Evolutionary conservation across 2,888 invertebrate species (phyloP).

Genomic region (Julus scandinavius): DNA sequence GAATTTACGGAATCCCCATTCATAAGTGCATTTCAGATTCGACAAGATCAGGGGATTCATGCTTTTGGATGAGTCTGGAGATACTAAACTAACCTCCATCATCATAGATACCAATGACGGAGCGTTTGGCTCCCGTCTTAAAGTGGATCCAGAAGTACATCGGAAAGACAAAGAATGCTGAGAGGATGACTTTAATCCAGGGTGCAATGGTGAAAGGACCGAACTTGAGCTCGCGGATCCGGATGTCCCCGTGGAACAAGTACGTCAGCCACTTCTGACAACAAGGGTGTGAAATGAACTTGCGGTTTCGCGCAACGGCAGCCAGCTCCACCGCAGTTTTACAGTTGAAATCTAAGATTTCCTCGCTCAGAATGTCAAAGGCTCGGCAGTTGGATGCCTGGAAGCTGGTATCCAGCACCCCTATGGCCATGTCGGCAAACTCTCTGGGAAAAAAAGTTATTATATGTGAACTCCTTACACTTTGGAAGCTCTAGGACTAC

Average conservation of each 20-base stretch:
- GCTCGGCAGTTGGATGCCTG: slow-evolving; percentile 63
- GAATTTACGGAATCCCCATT: background rate
- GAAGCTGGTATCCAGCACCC: slow-evolving; percentile 64
- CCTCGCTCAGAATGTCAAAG: slow-evolving; percentile 64
- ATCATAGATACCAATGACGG: slow-evolving; percentile 57
- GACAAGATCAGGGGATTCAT: background rate
- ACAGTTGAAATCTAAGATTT: slow-evolving; percentile 65
- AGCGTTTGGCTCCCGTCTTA: slow-evolving; percentile 59
- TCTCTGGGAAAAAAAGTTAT: slow-evolving; percentile 57
- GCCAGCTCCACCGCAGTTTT: slow-evolving; percentile 66
- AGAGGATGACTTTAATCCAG: slow-evolving; percentile 64
- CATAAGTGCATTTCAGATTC: too few relatives aligned
- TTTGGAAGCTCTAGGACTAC: background rate
- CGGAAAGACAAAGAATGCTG: slow-evolving; percentile 65
- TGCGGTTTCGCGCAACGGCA: slow-evolving; percentile 65
- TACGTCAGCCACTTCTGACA: slow-evolving; percentile 69
- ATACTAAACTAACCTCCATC: slow-evolving; percentile 58
- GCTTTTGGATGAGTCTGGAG: background rate
- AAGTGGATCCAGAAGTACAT: slow-evolving; percentile 64
- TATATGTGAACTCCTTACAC: too few relatives aligned
- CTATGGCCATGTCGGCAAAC: slow-evolving; percentile 62
- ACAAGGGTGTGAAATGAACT: slow-evolving; percentile 68
- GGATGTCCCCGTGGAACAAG: slow-evolving; percentile 65
- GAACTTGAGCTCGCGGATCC: slow-evolving; percentile 64
- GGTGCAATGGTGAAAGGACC: slow-evolving; percentile 63